Evolutionary conservation across 2,113 vertebrate genomes (phyloP).

Genomic region (Pedionomus torquatus): DNA sequence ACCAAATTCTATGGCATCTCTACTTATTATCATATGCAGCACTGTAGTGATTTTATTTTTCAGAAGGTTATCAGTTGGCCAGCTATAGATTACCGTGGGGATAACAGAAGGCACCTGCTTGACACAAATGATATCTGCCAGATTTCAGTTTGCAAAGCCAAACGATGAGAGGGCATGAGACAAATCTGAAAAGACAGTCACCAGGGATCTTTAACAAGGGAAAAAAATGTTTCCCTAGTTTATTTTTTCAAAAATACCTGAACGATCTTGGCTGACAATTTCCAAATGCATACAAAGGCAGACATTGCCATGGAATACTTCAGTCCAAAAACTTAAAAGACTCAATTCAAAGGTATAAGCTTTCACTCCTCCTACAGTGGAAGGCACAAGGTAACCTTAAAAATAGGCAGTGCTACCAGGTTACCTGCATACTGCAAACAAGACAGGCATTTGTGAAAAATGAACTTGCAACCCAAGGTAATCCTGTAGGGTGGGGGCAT

Average conservation of each 20-base stretch:
- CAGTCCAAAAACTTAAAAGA: background rate
- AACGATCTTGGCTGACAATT: background rate
- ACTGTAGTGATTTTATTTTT: slow-evolving; percentile 7
- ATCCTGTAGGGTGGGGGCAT: background rate
- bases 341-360: background rate
- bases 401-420: background rate
- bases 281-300: background rate
- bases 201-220: background rate
- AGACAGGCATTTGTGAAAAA: background rate
- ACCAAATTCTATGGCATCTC: background rate
- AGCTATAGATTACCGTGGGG: background rate
- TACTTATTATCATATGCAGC: background rate
- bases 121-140: slow-evolving; percentile 21
- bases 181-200: background rate
- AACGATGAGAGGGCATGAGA: background rate
- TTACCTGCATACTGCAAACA: background rate
- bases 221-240: background rate
- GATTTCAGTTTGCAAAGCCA: slow-evolving; percentile 40
- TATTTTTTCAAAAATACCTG: background rate
- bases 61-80: slow-evolving; percentile 23
- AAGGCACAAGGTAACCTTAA: background rate
- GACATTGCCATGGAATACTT: background rate
- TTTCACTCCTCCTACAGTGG: background rate
- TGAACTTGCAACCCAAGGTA: background rate
- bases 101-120: slow-evolving; percentile 47